phyloP scores from a whole-genome alignment of 2,113 vertebrate species.

The mouse (Mus musculus) region GRCm39 chr17:86323001-86323500 shows the following conservation, averaged over 20 bases:
- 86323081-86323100: slow-evolving; percentile 14
- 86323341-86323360: slow-evolving; percentile 21
- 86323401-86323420: not conserved
- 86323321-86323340: not conserved
- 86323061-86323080: not conserved
- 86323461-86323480: not conserved
- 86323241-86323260: not conserved
- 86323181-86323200: not conserved
- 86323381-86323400: slow-evolving; percentile 3
- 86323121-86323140: slow-evolving; percentile 15
- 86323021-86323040: not conserved
- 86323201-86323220: not conserved
- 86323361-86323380: slow-evolving; percentile 7
- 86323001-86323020: not conserved
- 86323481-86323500: not conserved
- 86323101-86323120: slow-evolving; percentile 1
- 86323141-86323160: slow-evolving; percentile 28
- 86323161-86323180: not conserved
- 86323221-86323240: not conserved
- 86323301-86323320: not conserved
- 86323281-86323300: not conserved
- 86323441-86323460: slow-evolving; percentile 6
- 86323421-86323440: not conserved
- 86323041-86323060: slow-evolving; percentile 36
- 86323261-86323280: slow-evolving; percentile 24